Percentiles rank a stretch among this genome's conserved stretches.
These are phyloP conservation scores for Eustalomyia histrio DNA, from an alignment of 2,888 invertebrate genomes.

Conservation along the genomic window DNA sequence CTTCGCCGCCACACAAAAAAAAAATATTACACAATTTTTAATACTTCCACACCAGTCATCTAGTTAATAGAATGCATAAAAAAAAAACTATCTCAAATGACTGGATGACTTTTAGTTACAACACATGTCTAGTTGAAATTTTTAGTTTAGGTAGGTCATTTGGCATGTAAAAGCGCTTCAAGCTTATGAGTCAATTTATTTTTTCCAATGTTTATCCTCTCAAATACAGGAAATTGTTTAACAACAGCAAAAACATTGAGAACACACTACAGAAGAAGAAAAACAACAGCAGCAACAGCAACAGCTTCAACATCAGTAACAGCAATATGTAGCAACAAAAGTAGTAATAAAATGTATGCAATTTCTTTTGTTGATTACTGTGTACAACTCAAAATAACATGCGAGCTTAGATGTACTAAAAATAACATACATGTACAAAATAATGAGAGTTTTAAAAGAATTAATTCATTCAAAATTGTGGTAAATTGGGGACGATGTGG, in stretches of 20 bases:
- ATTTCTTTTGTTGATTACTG: slow-evolving; percentile 47
- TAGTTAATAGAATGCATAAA: not conserved
- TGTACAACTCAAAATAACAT: slow-evolving; percentile 40
- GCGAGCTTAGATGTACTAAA: not conserved
- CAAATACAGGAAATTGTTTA: slow-evolving; percentile 57
- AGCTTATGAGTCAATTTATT: slow-evolving; percentile 46
- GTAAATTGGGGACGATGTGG: too few relatives aligned
- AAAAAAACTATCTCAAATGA: too few relatives aligned
- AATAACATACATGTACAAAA: not conserved
- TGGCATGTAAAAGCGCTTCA: slow-evolving; percentile 34
- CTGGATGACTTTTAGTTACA: too few relatives aligned
- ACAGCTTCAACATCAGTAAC: slow-evolving; percentile 25
- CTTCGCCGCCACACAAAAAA: not conserved
- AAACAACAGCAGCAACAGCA: slow-evolving; percentile 19
- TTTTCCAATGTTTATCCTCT: slow-evolving; percentile 15
- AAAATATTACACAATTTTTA: not conserved
- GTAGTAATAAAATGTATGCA: slow-evolving; percentile 49
- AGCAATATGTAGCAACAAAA: slow-evolving; percentile 29
- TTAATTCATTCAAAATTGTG: not conserved
- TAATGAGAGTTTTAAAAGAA: not conserved
- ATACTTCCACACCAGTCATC: not conserved
- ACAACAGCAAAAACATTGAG: slow-evolving; percentile 43
- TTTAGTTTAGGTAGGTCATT: slow-evolving; percentile 5
- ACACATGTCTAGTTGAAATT: not conserved
- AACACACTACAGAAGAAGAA: slow-evolving; percentile 7